Percentiles rank a stretch among this genome's conserved stretches.
Evolutionary conservation across 2,113 vertebrate species (phyloP).

Genomic region (Ornithorhynchus anatinus): DNA sequence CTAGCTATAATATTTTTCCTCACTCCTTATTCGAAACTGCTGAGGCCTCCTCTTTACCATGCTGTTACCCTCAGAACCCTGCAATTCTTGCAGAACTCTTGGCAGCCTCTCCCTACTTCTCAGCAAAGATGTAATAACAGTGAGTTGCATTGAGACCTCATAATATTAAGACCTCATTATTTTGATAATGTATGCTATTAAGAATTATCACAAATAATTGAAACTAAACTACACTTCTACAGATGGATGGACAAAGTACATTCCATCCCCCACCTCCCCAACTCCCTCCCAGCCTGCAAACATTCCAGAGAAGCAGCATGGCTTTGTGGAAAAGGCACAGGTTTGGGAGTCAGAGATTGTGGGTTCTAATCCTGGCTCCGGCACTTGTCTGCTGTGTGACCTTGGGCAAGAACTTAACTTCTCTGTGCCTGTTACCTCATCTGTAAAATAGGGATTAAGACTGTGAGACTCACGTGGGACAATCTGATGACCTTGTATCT

Average conservation of each 20-base stretch:
- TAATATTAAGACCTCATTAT: slow-evolving; percentile 32
- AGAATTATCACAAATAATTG: slow-evolving; percentile 43
- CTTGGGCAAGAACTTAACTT: too few species aligned
- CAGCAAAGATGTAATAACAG: slow-evolving; percentile 43
- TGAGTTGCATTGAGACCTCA: slow-evolving; percentile 9
- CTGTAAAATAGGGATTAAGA: too few species aligned
- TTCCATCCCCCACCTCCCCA: too few species aligned
- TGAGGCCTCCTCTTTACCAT: not conserved
- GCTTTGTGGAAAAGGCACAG: too few species aligned
- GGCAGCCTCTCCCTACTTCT: slow-evolving; percentile 18
- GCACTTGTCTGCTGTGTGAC: too few species aligned
- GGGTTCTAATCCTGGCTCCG: too few species aligned
- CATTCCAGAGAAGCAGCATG: too few species aligned
- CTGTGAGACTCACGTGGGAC: too few species aligned
- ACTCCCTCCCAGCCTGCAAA: too few species aligned
- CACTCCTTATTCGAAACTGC: not conserved
- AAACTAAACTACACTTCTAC: slow-evolving; percentile 41
- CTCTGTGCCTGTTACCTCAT: too few species aligned
- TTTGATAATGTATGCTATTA: slow-evolving; percentile 45
- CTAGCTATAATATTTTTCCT: not conserved
- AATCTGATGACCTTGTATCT: too few species aligned
- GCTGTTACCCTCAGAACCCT: not conserved
- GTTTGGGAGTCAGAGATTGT: too few species aligned
- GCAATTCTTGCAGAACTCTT: slow-evolving; percentile 17
- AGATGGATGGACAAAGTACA: slow-evolving; percentile 3